Percentiles rank a stretch among this genome's conserved stretches.
phyloP scores from a whole-genome alignment of 2,888 invertebrate species.

The Dilophus febrilis region DNA sequence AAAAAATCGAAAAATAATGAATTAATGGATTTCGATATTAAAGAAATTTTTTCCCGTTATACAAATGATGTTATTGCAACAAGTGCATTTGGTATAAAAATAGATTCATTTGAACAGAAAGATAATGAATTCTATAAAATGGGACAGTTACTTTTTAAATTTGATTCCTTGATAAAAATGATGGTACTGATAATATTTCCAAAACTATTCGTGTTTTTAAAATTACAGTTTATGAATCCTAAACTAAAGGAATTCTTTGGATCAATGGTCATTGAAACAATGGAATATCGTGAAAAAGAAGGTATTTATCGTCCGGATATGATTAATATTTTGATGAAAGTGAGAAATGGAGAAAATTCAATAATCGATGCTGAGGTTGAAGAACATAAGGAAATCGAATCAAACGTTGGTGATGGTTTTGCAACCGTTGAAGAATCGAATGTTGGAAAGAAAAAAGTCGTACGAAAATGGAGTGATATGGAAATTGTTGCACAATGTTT shows the following conservation, averaged over 20 bases:
- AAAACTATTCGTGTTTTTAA: too few species aligned
- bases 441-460: background rate
- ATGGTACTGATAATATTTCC: background rate
- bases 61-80: constrained; percentile 37
- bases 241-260: constrained; percentile 8
- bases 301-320: constrained; percentile 10
- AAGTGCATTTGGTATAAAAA: constrained; percentile 33
- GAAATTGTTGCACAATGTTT: constrained; percentile 16
- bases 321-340: constrained; percentile 12
- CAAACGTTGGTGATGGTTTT: constrained; percentile 12
- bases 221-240: too few species aligned
- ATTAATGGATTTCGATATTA: constrained; percentile 21
- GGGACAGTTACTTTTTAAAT: constrained; percentile 27
- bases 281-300: too few species aligned
- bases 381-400: constrained; percentile 2
- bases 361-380: background rate
- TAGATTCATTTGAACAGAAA: constrained; percentile 30
- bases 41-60: constrained; percentile 30
- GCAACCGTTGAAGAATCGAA: constrained; percentile 18
- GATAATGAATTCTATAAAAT: constrained; percentile 31
- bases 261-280: constrained; percentile 5
- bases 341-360: constrained; percentile 8
- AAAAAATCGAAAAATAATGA: background rate
- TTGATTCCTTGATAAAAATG: constrained; percentile 12
- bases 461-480: constrained; percentile 6